These are phyloP conservation scores for Aviceda subcristata DNA, from an alignment of 2,113 vertebrate genomes.

Conservation along the genomic window DNA sequence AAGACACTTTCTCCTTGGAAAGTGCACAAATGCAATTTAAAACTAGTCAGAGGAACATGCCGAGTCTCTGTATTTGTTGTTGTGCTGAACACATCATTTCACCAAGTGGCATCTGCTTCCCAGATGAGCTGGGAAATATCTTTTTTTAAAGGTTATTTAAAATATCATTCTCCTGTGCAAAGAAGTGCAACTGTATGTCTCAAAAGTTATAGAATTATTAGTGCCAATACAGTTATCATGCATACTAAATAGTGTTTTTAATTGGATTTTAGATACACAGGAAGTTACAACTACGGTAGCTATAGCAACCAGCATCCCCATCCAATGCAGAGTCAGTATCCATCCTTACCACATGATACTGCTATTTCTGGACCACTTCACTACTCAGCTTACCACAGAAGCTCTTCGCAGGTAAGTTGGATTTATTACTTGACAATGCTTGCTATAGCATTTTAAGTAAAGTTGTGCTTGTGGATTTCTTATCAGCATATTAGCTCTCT, in stretches of 20 bases:
- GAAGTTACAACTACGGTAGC: constrained; percentile 95
- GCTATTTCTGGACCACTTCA: constrained; percentile 90
- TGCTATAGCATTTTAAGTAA: not conserved
- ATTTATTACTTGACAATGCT: not conserved
- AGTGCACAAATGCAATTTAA: not conserved
- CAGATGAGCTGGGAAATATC: not conserved
- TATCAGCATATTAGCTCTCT: not conserved
- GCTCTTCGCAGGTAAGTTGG: constrained; percentile 88
- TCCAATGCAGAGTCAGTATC: constrained; percentile 94
- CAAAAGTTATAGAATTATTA: not conserved
- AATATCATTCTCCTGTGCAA: not conserved
- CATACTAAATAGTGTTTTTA: not conserved
- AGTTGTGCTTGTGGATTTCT: not conserved
- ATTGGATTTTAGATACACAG: constrained; percentile 82
- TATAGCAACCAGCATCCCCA: constrained; percentile 94
- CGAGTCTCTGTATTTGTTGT: not conserved
- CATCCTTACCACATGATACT: constrained; percentile 88
- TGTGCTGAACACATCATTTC: not conserved
- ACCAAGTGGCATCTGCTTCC: not conserved
- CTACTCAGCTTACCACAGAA: constrained; percentile 94
- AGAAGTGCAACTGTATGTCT: not conserved
- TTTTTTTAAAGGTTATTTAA: not conserved
- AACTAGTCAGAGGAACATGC: not conserved
- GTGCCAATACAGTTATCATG: not conserved
- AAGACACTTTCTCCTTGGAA: not conserved